These are phyloP conservation scores for Karalla daura DNA, from an alignment of 2,797 vertebrate species.

Conservation along the genomic window DNA sequence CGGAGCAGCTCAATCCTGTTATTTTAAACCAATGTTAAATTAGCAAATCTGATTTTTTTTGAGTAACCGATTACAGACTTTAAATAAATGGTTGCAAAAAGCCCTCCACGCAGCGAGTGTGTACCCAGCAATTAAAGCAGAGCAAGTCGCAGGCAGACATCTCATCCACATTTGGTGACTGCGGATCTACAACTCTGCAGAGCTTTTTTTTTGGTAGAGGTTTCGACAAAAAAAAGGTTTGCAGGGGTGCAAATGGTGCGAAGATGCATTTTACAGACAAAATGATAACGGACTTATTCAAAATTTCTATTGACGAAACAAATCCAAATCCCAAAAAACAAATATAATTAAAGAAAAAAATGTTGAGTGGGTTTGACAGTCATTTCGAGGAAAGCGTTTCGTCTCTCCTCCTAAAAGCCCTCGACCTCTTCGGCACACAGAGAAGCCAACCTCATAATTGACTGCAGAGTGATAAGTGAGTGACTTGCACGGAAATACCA, in stretches of 20 bases:
- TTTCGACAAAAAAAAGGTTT: background rate
- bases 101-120: slow-evolving; percentile 11
- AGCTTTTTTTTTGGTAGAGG: background rate
- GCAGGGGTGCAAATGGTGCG: background rate
- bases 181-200: slow-evolving; percentile 22
- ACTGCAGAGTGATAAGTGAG: background rate
- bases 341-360: background rate
- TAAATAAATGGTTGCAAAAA: slow-evolving; percentile 27
- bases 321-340: background rate
- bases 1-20: background rate
- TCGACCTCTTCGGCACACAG: background rate
- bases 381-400: background rate
- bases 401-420: background rate
- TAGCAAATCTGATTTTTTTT: slow-evolving; percentile 5
- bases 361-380: background rate
- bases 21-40: slow-evolving; percentile 8
- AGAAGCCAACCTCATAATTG: background rate
- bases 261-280: too few relatives aligned
- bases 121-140: slow-evolving; percentile 18
- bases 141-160: slow-evolving; percentile 33
- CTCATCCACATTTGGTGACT: slow-evolving; percentile 14
- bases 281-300: too few relatives aligned
- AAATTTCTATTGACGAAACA: too few relatives aligned
- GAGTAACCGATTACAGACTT: slow-evolving; percentile 8
- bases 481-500: background rate